Base-by-base conservation (phyloP, 2,888 invertebrate species). In the Amblyjoppa fuscipennis region DNA sequence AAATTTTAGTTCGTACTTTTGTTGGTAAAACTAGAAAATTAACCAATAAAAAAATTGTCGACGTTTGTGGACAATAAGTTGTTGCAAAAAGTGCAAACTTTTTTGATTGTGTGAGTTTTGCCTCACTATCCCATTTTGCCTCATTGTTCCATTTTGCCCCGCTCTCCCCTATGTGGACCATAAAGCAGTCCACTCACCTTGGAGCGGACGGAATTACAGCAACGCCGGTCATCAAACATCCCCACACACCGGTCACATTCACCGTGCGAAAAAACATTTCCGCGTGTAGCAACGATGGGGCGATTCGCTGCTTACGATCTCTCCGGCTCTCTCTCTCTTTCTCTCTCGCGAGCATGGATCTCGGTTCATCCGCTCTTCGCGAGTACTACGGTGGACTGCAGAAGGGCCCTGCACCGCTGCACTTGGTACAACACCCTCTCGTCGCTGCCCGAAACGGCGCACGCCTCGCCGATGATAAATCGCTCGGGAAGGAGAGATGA, bases 391-490 rank as follows among this genome's bases (percentile, higher is more conserved):
- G n/a, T 13, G 34, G 7, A 34, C 61, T 64, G 31, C 28, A 0
- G 34, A 64, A 34, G 25, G 31, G 34, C 31, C n/a, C 16, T 45
- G 61, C 16, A 28, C 59, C 2, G 31, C 34, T 64, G 34, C n/a
- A 31, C 31, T 13, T 16, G 28, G 28, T n/a, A 34, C 31, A 31
- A 34, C 6, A n/a, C 34, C 61, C n/a, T 64, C 61, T 61, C 31
- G n/a, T 31, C 31, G 28, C 31, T 3, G 49, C 28, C 20, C n/a
- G 16, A 4, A 5, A 31, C 45, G 16, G 28, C 59, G 64, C 34
- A 20, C 28, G 61, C 45, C 49, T 11, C 11, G 45, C 75, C 64
- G 75, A 75, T 75, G 49, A 75, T 75, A 75, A 64, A 75, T 75
- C 64, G 20, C 56, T 11, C 64, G 64, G n/a, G 45, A 28, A 49